Evolutionary conservation across 2,113 vertebrate species (phyloP), one percentile per base, ranked within the genome.

Genomic region (Esox niger): DNA sequence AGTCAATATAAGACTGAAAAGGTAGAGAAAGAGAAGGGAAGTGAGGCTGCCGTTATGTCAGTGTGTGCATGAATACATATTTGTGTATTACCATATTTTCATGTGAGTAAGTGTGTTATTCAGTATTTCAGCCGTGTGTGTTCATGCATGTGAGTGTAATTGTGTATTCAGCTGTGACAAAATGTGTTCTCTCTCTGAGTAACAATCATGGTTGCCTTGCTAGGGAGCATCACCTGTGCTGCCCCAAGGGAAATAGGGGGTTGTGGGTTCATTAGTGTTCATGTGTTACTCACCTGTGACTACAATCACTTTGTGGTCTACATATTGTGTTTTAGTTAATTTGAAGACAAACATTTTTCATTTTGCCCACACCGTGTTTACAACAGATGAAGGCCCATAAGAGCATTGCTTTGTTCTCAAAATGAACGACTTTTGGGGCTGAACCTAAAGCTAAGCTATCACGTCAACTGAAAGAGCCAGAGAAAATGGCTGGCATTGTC

Each of bases 241-340:
- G 76, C 62, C 55, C 68, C 3, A 29, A 66, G 79, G 62, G 74
- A 68, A 75, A 75, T 55, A 59, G 68, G 30, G 25, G 33, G 38
- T 10, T 57, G 62, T 74, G 30, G 78, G 72, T 55, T 85, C 80
- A 84, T 88, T 74, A 84, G 78, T 84, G 84, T 86, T 84, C 83
- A 60, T 56, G 71, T 66, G 68, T 62, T 69, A 75, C 69, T 60
- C 23, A 26, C 29, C 66, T 47, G 31, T 29, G 67, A 55, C 21
- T 46, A 70, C 69, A 66, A 55, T 73, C 57, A 61, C 66, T 2
- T 30, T 75, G 70, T 64, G 76, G 66, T 66, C 70, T 8, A 11
- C 74, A 61, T 43, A 66, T 52, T 62, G 60, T 25, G 11, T 52
- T 52, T 20, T n/a, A n/a, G n/a, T n/a, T n/a, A n/a, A n/a, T n/a